Percentiles rank a stretch among this genome's conserved stretches.
Conservation (phyloP, 2,797 vertebrate genomes). For the Prunella strophiata region DNA sequence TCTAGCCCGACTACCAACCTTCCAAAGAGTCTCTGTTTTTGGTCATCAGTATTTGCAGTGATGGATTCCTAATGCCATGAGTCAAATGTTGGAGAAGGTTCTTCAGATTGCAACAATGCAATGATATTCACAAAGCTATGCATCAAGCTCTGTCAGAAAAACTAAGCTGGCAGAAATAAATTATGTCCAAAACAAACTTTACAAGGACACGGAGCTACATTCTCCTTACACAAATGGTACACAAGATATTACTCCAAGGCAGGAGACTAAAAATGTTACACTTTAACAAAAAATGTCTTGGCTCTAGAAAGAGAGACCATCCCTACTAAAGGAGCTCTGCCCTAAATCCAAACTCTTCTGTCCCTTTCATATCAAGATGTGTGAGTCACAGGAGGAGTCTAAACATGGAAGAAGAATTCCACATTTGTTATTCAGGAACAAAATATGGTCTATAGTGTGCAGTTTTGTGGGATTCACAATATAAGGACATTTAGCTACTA, state of each 20-base stretch:
- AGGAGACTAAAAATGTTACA: neutral
- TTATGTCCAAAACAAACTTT: neutral
- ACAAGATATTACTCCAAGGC: neutral
- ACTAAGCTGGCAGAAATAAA: neutral
- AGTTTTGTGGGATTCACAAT: neutral
- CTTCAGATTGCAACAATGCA: neutral
- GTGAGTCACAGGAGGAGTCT: neutral
- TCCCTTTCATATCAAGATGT: neutral
- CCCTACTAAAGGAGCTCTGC: neutral
- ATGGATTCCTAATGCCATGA: neutral
- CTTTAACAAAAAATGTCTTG: neutral
- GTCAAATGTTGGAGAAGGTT: neutral
- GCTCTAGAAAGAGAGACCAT: neutral
- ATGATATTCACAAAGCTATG: neutral
- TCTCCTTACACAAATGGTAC: neutral
- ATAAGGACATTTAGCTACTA: neutral
- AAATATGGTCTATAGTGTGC: no score
- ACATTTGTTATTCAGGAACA: no score
- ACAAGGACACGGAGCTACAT: neutral
- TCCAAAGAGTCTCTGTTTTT: neutral
- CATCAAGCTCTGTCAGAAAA: neutral
- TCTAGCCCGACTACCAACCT: neutral
- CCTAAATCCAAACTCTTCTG: neutral
- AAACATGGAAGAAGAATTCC: neutral
- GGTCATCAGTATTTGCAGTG: neutral